Base-by-base conservation (phyloP, 1,140 invertebrate genomes). In the Solen grandis region DNA sequence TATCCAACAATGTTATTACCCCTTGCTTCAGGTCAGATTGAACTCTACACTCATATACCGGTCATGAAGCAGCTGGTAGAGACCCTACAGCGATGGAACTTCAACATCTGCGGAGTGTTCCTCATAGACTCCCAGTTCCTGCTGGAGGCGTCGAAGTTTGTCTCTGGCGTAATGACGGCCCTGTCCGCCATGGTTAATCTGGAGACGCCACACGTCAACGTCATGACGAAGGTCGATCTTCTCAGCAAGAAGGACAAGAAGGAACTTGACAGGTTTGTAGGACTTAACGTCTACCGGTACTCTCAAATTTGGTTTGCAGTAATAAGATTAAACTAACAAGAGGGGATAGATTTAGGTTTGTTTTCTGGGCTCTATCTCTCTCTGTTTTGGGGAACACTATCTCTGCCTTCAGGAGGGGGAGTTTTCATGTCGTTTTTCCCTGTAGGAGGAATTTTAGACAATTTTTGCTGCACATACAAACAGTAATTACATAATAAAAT, bases 41-140 rank as follows among this genome's bases (percentile, higher is more conserved):
- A 99, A 92, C 93, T 99, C 0, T 99, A 99, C 91, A 99, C 97
- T 35, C 98, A 99, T 92, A 94, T 99, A 88, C 95, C 96, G 60
- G 95, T 97, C 16, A 97, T 99, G 91, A 94, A 94, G 84, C 94
- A 95, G 83, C 92, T 99, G 33, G 96, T 98, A 0, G 94, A 95
- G 36, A 92, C 94, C n/a, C 92, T 99, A n/a, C 92, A 94, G 77
- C 94, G 94, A 52, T 96, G 97, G 95, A 96, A 97, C 92, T 99
- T 99, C 88, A 94, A 95, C 74, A 93, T 99, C 31, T 99, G 98
- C 93, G 96, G 95, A 2, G 95, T 99, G 0, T 99, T 98, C 91
- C 92, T 99, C 22, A 92, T 99, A 1, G 99, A 99, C 91, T 97
- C 98, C 36, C 98, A 99, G 90, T 99, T 99, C 90, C 96, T 99